phyloP scores from a whole-genome alignment of 2,888 invertebrate species.

The Linnaemya vulpina region DNA sequence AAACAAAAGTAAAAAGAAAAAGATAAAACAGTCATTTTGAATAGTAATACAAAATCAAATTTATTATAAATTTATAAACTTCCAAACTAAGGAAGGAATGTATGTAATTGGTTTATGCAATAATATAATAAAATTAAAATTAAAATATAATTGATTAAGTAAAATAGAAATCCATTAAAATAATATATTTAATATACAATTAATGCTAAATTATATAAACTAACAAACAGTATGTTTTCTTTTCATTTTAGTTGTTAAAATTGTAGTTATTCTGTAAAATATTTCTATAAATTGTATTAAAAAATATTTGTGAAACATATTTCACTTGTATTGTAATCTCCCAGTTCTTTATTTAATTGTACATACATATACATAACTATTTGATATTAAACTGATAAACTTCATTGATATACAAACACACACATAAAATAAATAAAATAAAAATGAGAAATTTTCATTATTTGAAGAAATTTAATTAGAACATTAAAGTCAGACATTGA shows the following conservation, averaged over 20 bases:
- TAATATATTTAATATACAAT: conserved; percentile 32
- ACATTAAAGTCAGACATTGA: background rate
- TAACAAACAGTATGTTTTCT: background rate
- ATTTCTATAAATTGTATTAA: conserved; percentile 43
- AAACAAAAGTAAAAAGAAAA: conserved; percentile 5
- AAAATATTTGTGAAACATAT: conserved; percentile 40
- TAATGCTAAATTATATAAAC: conserved; percentile 26
- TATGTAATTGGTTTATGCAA: conserved; percentile 41
- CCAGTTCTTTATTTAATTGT: conserved; percentile 37
- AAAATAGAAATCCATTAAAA: conserved; percentile 24
- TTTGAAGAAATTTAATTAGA: conserved; percentile 7
- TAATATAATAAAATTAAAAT: conserved; percentile 41
- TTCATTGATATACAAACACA: conserved; percentile 25
- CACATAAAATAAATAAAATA: conserved; percentile 16
- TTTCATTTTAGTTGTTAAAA: conserved; percentile 47
- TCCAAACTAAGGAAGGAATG: background rate
- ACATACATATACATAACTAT: conserved; percentile 20
- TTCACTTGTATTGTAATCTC: conserved; percentile 29
- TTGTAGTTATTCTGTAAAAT: conserved; percentile 51
- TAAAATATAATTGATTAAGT: conserved; percentile 2
- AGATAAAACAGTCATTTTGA: conserved; percentile 15
- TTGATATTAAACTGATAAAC: conserved; percentile 48
- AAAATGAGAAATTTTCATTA: conserved; percentile 48
- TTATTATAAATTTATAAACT: conserved; percentile 33
- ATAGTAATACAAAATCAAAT: conserved; percentile 4